phyloP scores from a whole-genome alignment of 1,140 invertebrate species.

The Linepithema humile region DNA sequence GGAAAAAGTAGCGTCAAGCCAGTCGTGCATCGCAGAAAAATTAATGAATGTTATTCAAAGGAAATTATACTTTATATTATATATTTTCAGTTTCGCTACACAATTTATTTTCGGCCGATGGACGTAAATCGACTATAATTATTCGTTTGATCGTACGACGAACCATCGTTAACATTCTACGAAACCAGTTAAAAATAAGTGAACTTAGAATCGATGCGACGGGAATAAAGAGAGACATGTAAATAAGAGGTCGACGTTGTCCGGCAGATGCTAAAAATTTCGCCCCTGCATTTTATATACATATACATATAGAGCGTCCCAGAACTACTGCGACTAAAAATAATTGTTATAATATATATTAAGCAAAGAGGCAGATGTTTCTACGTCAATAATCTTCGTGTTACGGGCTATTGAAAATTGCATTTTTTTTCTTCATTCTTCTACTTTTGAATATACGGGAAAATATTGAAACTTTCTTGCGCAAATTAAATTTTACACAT shows the following conservation, averaged over 20 bases:
- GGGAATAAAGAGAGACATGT: slow-evolving; percentile 30
- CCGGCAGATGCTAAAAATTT: slow-evolving; percentile 26
- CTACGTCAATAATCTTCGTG: neutral
- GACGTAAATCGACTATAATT: slow-evolving; percentile 39
- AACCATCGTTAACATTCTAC: slow-evolving; percentile 31
- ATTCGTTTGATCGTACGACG: slow-evolving; percentile 30
- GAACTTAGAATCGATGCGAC: slow-evolving; percentile 51
- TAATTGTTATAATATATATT: neutral
- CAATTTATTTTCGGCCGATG: slow-evolving; percentile 3
- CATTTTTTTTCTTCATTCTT: neutral
- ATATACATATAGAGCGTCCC: neutral
- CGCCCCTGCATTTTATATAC: neutral
- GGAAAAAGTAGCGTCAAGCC: too few relatives aligned
- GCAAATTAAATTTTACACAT: neutral
- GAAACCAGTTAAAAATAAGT: slow-evolving; percentile 45
- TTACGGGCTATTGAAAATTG: neutral
- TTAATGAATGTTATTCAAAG: neutral
- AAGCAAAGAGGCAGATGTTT: neutral
- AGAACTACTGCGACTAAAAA: slow-evolving; percentile 15
- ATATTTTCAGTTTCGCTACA: slow-evolving; percentile 10
- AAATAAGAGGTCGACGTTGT: slow-evolving; percentile 39
- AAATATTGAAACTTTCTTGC: neutral
- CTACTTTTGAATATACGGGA: neutral
- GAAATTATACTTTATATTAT: neutral
- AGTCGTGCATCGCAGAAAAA: neutral